Percentiles rank a stretch among this genome's conserved stretches.
phyloP scores from a whole-genome alignment of 2,113 vertebrate genomes.

The Perca flavescens region DNA sequence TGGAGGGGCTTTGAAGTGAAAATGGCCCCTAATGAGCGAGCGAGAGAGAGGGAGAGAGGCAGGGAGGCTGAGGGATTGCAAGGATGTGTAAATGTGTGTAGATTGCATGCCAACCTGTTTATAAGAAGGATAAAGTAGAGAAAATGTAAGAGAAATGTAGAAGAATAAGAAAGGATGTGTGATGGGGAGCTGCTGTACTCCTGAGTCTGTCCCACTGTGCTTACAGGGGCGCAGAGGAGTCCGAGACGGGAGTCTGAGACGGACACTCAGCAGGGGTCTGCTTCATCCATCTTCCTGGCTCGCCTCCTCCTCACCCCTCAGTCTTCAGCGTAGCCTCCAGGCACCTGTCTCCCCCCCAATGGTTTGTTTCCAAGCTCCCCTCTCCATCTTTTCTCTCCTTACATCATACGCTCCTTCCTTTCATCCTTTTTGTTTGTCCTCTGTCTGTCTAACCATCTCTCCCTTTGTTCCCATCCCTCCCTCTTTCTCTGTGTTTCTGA shows the following conservation, averaged over 20 bases:
- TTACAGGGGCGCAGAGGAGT: conserved; percentile 81
- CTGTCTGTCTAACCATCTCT: conserved; percentile 39
- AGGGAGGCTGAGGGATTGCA: conserved; percentile 29
- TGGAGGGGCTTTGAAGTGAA: conserved; percentile 92
- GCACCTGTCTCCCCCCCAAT: conserved; percentile 73
- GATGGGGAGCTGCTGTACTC: conserved; percentile 34
- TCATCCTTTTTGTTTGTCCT: conserved; percentile 39
- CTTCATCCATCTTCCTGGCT: conserved; percentile 85
- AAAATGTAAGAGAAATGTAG: conserved; percentile 33
- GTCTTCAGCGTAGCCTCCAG: conserved; percentile 77
- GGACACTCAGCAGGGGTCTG: conserved; percentile 83
- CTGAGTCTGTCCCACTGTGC: conserved; percentile 78
- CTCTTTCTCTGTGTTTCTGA: conserved; percentile 35
- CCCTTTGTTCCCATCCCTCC: conserved; percentile 38
- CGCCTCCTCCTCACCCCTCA: conserved; percentile 43
- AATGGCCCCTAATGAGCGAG: conserved; percentile 90
- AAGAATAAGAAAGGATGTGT: conserved; percentile 73
- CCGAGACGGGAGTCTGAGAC: conserved; percentile 87
- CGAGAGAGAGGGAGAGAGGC: conserved; percentile 73
- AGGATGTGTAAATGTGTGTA: conserved; percentile 6
- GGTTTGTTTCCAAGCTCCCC: conserved; percentile 29
- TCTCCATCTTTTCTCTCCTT: conserved; percentile 35
- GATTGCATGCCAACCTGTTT: conserved; percentile 30
- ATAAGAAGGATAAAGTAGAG: conserved; percentile 9
- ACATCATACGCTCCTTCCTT: conserved; percentile 43